phyloP scores from a whole-genome alignment of 2,888 invertebrate species.

The Linyphia triangularis region DNA sequence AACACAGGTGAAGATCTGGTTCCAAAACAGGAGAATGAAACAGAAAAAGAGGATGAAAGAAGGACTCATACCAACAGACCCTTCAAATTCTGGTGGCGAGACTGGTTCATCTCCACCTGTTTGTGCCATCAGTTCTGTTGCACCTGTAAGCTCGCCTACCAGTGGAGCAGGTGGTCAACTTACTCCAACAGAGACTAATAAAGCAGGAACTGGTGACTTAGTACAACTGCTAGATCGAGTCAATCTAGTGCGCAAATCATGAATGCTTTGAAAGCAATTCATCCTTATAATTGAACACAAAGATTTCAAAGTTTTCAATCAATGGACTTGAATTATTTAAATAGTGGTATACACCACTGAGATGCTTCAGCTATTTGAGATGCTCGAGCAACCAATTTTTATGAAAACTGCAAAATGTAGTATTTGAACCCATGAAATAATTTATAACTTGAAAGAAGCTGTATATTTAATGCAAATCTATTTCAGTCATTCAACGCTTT shows the following conservation, averaged over 20 bases:
- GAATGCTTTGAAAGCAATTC: slow-evolving; percentile 41
- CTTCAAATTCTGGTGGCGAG: slow-evolving; percentile 55
- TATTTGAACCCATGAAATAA: too few species aligned
- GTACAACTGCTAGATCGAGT: background rate
- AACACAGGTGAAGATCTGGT: slow-evolving; percentile 94
- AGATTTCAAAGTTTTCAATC: slow-evolving; percentile 16
- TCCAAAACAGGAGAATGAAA: slow-evolving; percentile 99
- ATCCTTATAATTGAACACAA: slow-evolving; percentile 17
- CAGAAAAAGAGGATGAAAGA: slow-evolving; percentile 98
- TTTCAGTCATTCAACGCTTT: too few species aligned
- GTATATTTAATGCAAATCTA: too few species aligned
- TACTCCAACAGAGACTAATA: slow-evolving; percentile 61
- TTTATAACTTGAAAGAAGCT: too few species aligned
- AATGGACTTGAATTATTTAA: background rate
- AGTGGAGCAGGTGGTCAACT: slow-evolving; percentile 58
- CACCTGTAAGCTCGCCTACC: slow-evolving; percentile 28
- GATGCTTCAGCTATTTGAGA: slow-evolving; percentile 1
- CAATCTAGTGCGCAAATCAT: slow-evolving; percentile 21
- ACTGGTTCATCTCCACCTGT: slow-evolving; percentile 65
- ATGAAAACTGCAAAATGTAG: too few species aligned
- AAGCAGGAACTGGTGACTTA: slow-evolving; percentile 53
- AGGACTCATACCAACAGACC: slow-evolving; percentile 85
- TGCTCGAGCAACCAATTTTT: too few species aligned
- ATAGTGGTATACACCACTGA: background rate
- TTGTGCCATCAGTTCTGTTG: slow-evolving; percentile 38